Percentiles rank a stretch among this genome's conserved stretches.
phyloP scores from a whole-genome alignment of 53 echinoderm and acorn worm genomes.

The Stichopus horrens region DNA sequence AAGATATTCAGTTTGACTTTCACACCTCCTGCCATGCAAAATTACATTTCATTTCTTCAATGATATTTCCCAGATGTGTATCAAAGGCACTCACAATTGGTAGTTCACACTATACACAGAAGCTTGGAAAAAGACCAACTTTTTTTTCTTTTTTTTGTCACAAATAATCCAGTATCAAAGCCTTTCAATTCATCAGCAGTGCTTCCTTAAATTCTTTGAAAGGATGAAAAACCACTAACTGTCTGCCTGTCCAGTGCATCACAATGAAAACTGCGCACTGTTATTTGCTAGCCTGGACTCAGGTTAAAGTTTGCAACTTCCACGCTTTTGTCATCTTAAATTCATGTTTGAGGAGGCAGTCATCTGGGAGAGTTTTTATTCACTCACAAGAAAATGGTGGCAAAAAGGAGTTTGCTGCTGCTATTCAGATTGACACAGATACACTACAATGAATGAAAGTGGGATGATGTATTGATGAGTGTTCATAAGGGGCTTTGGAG shows the following conservation, averaged over 20 bases:
- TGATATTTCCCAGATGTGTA: no score
- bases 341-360: conserved; percentile 13
- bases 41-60: no score
- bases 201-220: not conserved
- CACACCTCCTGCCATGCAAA: no score
- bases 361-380: conserved; percentile 6
- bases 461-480: not conserved
- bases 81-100: no score
- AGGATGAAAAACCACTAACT: not conserved
- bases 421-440: not conserved
- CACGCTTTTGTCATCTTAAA: not conserved
- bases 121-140: not conserved
- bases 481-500: not conserved
- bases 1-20: no score
- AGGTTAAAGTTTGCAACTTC: no score
- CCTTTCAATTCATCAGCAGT: not conserved
- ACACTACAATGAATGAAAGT: not conserved
- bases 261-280: conserved; percentile 39
- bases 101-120: no score
- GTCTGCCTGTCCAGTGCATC: not conserved
- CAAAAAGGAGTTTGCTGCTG: not conserved
- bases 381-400: not conserved
- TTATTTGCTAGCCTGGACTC: conserved; percentile 13
- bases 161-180: not conserved
- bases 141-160: not conserved